Percentiles rank a stretch among this genome's conserved stretches.
phyloP scores from a whole-genome alignment of 2,113 vertebrate genomes.

The Monopterus albus region DNA sequence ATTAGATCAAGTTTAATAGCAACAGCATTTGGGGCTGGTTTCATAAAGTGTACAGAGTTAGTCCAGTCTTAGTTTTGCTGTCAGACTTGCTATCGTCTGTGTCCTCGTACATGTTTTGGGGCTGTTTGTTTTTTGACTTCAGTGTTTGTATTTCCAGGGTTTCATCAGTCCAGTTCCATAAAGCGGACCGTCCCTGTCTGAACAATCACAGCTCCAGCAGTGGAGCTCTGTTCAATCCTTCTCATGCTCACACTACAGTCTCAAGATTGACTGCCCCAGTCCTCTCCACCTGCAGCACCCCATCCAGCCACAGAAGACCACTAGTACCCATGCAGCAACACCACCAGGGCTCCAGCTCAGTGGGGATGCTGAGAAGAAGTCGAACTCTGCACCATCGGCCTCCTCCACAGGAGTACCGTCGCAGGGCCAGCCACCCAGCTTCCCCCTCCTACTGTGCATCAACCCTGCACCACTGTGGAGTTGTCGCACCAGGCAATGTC shows the following conservation, averaged over 20 bases:
- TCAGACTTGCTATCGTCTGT: neutral
- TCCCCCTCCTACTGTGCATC: conserved; percentile 78
- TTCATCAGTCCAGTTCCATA: conserved; percentile 80
- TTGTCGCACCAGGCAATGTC: conserved; percentile 30
- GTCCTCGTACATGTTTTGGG: neutral
- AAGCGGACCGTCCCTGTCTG: conserved; percentile 77
- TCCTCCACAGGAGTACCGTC: conserved; percentile 74
- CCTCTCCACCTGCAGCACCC: conserved; percentile 81
- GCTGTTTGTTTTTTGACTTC: neutral
- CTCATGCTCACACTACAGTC: conserved; percentile 53
- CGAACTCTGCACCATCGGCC: conserved; percentile 80
- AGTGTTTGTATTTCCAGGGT: conserved; percentile 62
- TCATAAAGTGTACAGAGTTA: neutral
- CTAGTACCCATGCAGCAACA: conserved; percentile 54
- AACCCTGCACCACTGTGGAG: conserved; percentile 75
- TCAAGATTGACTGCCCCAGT: conserved; percentile 59
- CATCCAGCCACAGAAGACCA: conserved; percentile 77
- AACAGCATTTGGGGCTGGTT: neutral
- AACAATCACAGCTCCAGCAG: conserved; percentile 83
- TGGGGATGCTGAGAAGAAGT: conserved; percentile 80
- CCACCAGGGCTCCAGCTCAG: conserved; percentile 66
- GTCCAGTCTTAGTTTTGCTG: neutral
- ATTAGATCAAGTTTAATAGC: too few relatives aligned
- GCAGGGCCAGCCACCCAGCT: conserved; percentile 81
- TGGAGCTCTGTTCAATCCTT: conserved; percentile 77